Percentiles rank a stretch among this genome's conserved stretches.
Conservation (phyloP, 2,113 vertebrate genomes). For the Myrmecophaga tridactyla region DNA sequence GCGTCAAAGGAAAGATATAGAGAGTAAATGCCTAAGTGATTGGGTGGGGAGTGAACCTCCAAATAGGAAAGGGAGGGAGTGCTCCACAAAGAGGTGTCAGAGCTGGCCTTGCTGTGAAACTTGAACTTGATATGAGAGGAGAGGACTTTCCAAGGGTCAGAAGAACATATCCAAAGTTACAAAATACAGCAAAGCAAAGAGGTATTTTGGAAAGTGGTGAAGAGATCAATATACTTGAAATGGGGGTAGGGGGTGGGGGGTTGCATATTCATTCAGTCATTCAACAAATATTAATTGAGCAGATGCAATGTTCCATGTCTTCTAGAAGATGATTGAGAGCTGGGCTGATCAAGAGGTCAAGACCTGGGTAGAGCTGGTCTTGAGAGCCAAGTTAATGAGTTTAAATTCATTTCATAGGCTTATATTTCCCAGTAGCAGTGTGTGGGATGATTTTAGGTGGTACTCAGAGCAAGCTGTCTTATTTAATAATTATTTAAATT, state of each 20-base stretch:
- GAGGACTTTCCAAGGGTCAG: not conserved
- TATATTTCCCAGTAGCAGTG: not conserved
- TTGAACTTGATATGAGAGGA: not conserved
- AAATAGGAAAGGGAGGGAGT: not conserved
- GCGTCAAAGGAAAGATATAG: not conserved
- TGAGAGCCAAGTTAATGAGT: not conserved
- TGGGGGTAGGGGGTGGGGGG: too few relatives aligned
- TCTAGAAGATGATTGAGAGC: not conserved
- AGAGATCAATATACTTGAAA: not conserved
- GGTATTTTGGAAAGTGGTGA: not conserved
- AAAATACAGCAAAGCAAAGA: not conserved
- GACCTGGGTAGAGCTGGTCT: not conserved
- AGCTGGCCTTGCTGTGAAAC: not conserved
- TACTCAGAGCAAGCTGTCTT: not conserved
- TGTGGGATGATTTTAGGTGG: not conserved
- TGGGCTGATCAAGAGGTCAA: not conserved
- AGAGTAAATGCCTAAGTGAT: not conserved
- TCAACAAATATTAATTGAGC: not conserved
- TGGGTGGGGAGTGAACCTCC: not conserved
- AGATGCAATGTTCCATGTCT: not conserved
- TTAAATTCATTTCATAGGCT: not conserved
- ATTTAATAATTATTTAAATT: not conserved
- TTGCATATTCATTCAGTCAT: not conserved
- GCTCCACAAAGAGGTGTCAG: not conserved
- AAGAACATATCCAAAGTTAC: not conserved